Evolutionary conservation across 2,888 invertebrate genomes (phyloP).

Genomic region (Dolichopus griseipennis): DNA sequence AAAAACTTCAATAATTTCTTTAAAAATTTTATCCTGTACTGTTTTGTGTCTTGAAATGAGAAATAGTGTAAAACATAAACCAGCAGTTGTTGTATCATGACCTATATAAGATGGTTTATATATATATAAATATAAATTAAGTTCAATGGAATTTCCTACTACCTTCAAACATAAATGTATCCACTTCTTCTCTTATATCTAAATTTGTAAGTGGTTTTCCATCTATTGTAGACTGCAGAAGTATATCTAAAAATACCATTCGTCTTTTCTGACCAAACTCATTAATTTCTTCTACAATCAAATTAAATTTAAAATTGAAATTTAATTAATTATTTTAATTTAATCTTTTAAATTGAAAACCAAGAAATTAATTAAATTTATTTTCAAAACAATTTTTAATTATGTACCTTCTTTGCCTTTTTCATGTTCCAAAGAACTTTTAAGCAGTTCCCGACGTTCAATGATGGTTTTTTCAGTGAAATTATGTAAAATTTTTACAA

Average conservation of each 20-base stretch:
- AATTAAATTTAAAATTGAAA: too few species aligned
- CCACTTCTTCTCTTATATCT: conserved; percentile 27
- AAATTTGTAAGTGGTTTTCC: conserved; percentile 23
- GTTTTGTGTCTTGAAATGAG: conserved; percentile 32
- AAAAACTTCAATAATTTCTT: conserved; percentile 32
- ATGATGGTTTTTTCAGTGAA: conserved; percentile 48
- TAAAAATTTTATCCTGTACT: conserved; percentile 30
- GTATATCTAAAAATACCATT: conserved; percentile 25
- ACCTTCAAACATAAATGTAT: conserved; percentile 41
- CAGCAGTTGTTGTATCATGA: conserved; percentile 36
- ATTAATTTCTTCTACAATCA: too few species aligned
- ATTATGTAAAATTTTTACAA: conserved; percentile 44
- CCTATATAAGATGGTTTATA: conserved; percentile 20
- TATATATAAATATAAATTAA: too few species aligned
- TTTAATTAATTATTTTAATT: too few species aligned
- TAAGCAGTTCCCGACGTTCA: conserved; percentile 34
- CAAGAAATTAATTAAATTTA: too few species aligned
- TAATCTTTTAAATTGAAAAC: too few species aligned
- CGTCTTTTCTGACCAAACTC: conserved; percentile 21
- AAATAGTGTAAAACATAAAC: conserved; percentile 32
- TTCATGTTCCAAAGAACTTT: not conserved
- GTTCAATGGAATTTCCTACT: too few species aligned
- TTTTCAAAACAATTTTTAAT: too few species aligned
- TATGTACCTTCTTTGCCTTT: too few species aligned
- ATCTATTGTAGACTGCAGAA: conserved; percentile 22